These are phyloP conservation scores for Tyto alba DNA, from an alignment of 2,113 vertebrate genomes.

Conservation along the genomic window DNA sequence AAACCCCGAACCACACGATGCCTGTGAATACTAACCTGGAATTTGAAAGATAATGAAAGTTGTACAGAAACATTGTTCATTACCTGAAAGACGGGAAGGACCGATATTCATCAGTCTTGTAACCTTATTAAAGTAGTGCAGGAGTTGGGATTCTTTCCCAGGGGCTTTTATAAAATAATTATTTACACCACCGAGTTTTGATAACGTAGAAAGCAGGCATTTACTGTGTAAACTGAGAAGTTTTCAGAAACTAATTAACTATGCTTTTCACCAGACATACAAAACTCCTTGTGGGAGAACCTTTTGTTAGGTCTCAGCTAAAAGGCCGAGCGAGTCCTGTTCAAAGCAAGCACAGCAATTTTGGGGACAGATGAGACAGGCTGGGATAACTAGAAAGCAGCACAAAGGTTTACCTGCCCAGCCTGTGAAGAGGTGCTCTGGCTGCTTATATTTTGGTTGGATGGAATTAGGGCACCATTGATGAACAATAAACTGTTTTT, in stretches of 20 bases:
- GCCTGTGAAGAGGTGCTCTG: not conserved
- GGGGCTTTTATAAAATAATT: conserved; percentile 55
- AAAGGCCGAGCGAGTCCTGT: not conserved
- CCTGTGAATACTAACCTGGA: conserved; percentile 42
- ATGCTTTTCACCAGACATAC: conserved; percentile 18
- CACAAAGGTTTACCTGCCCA: not conserved
- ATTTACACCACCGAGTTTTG: conserved; percentile 33
- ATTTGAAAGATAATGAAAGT: conserved; percentile 60
- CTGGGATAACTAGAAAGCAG: not conserved
- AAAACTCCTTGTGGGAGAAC: conserved; percentile 17
- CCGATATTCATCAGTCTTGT: conserved; percentile 36
- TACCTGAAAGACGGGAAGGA: conserved; percentile 52
- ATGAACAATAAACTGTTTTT: not conserved
- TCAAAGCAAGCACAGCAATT: not conserved
- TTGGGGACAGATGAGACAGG: not conserved
- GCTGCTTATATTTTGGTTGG: not conserved
- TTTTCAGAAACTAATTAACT: conserved; percentile 60
- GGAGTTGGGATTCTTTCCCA: conserved; percentile 57
- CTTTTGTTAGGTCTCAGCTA: not conserved
- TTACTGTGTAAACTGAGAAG: conserved; percentile 40
- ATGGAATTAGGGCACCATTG: not conserved
- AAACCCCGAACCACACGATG: not conserved
- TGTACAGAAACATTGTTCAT: conserved; percentile 51
- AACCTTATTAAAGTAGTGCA: conserved; percentile 39
- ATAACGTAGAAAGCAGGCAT: not conserved